phyloP scores from a whole-genome alignment of 1,140 invertebrate genomes.

The Trachymyrmex septentrionalis region DNA sequence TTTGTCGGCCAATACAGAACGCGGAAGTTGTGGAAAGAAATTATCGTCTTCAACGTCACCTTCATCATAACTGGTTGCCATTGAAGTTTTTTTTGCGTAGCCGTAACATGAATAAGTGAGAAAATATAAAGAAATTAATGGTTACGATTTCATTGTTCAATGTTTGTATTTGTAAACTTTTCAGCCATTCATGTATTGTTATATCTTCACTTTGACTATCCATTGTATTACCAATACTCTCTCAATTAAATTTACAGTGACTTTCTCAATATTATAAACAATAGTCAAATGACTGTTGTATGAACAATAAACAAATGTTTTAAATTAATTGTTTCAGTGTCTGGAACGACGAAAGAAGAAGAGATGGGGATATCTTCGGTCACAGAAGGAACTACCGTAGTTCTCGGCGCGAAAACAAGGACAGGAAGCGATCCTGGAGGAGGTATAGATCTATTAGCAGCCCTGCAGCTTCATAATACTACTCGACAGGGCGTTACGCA shows the following conservation, averaged over 20 bases:
- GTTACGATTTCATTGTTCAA: neutral
- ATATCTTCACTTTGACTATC: neutral
- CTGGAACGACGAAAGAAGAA: slow-evolving; percentile 82
- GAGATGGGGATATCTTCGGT: slow-evolving; percentile 76
- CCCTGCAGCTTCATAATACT: slow-evolving; percentile 88
- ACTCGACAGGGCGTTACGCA: slow-evolving; percentile 87
- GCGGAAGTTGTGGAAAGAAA: neutral
- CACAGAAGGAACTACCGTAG: slow-evolving; percentile 73
- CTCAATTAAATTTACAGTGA: neutral
- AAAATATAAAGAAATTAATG: neutral
- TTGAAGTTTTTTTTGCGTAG: neutral
- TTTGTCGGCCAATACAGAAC: slow-evolving; percentile 1
- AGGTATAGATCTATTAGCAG: slow-evolving; percentile 88
- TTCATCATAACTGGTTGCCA: neutral
- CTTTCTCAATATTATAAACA: neutral
- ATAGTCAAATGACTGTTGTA: neutral
- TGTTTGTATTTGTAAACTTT: neutral
- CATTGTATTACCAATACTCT: neutral
- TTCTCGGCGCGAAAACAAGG: slow-evolving; percentile 76
- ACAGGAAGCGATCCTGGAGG: slow-evolving; percentile 80
- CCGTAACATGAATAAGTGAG: neutral
- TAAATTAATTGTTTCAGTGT: slow-evolving; percentile 78
- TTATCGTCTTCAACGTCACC: neutral
- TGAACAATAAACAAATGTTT: neutral
- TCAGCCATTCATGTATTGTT: neutral